phyloP scores from a whole-genome alignment of 1,140 invertebrate species.

The Lasaia peninsularis region DNA sequence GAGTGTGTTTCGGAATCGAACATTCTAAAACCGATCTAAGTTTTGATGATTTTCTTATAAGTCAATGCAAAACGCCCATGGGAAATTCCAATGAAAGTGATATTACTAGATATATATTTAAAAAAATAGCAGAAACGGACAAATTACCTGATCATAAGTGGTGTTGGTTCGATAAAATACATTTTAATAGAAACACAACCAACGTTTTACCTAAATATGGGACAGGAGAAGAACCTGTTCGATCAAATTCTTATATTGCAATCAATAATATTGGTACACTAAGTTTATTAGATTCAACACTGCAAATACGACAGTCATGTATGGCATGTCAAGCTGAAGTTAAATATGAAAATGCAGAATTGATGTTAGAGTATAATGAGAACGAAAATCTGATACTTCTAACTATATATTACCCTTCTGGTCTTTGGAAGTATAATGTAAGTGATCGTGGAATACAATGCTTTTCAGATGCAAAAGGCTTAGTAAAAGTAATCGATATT shows the following conservation, averaged over 20 bases:
- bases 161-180: constrained; percentile 51
- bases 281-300: constrained; percentile 32
- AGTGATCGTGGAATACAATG: constrained; percentile 58
- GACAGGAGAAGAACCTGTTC: not conserved
- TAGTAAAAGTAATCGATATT: constrained; percentile 44
- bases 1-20: constrained; percentile 57
- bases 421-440: constrained; percentile 54
- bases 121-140: constrained; percentile 45
- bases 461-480: constrained; percentile 62
- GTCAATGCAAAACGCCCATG: constrained; percentile 47
- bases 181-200: not conserved
- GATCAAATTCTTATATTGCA: constrained; percentile 24
- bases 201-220: not conserved
- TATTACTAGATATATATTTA: constrained; percentile 48
- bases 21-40: constrained; percentile 31
- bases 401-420: constrained; percentile 57
- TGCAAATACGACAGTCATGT: constrained; percentile 32
- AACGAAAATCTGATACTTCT: constrained; percentile 41
- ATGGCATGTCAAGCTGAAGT: constrained; percentile 56
- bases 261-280: constrained; percentile 51
- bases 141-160: constrained; percentile 37
- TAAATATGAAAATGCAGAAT: constrained; percentile 43
- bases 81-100: constrained; percentile 30
- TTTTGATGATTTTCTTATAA: constrained; percentile 41
- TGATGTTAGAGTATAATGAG: constrained; percentile 49